Conservation (phyloP, 1,140 invertebrate genomes). For the Psilanteris sp. region DNA sequence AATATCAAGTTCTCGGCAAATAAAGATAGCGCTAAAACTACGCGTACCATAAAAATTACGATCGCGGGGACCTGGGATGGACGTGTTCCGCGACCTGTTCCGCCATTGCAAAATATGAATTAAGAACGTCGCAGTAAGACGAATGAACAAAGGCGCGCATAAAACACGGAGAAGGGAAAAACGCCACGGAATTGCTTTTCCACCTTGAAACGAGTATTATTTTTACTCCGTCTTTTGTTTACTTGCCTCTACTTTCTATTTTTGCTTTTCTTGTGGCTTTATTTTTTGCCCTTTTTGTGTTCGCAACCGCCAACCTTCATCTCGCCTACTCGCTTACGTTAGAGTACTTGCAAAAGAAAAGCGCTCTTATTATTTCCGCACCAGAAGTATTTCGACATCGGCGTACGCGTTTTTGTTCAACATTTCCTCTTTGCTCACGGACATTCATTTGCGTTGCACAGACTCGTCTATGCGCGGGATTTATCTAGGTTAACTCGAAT, state of each 20-base stretch:
- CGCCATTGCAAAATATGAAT: constrained; percentile 45
- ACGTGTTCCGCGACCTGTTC: constrained; percentile 36
- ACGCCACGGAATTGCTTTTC: constrained; percentile 61
- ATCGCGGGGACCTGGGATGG: neutral
- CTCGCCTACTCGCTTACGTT: constrained; percentile 11
- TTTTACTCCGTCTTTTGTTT: constrained; percentile 63
- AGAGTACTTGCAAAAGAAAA: constrained; percentile 37
- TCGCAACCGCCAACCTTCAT: constrained; percentile 32
- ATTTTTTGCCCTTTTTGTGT: constrained; percentile 42
- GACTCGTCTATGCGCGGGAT: neutral
- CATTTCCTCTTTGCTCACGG: constrained; percentile 1
- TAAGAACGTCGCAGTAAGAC: constrained; percentile 46
- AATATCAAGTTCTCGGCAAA: too few species aligned
- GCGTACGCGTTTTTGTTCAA: constrained; percentile 14
- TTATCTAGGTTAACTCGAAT: constrained; percentile 1
- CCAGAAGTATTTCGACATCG: constrained; percentile 38
- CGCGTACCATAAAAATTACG: too few species aligned
- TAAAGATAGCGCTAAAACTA: too few species aligned
- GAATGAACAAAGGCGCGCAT: constrained; percentile 46
- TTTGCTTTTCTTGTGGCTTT: constrained; percentile 51
- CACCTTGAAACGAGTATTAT: constrained; percentile 64
- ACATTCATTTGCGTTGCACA: constrained; percentile 12
- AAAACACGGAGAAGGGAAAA: constrained; percentile 30
- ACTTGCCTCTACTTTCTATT: constrained; percentile 54
- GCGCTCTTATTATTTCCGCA: constrained; percentile 55